These are phyloP conservation scores for Trachythela sp. DNA, from an alignment of 64 coral and sea anemone genomes.

Conservation along the genomic window DNA sequence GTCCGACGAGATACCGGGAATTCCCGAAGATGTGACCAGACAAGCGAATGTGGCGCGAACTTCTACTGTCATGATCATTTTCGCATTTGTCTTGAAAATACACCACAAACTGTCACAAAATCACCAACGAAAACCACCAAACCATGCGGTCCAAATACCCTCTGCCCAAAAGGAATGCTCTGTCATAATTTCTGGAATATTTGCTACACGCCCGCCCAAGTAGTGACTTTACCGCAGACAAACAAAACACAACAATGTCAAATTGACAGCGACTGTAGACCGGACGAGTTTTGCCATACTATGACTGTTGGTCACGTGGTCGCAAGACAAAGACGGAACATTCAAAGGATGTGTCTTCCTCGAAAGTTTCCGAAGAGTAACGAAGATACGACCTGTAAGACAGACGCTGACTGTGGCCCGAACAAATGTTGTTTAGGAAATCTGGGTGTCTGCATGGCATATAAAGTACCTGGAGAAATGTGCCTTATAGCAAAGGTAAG, in stretches of 20 bases:
- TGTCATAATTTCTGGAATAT: constrained; percentile 10
- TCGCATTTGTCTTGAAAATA: not conserved
- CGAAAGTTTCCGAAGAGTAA: not conserved
- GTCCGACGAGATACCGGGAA: not conserved
- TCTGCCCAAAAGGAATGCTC: not conserved
- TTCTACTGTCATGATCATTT: constrained; percentile 15
- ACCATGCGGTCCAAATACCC: not conserved
- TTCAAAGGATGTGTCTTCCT: not conserved
- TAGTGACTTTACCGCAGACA: not conserved
- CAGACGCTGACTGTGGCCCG: constrained; percentile 33
- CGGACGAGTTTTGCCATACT: constrained; percentile 43
- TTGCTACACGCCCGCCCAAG: not conserved
- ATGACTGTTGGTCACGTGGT: constrained; percentile 18
- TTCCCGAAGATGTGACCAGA: not conserved
- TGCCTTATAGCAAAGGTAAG: constrained; percentile 51
- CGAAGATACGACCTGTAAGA: not conserved
- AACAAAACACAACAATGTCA: constrained; percentile 30
- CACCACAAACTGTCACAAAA: not conserved
- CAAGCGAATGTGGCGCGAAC: not conserved
- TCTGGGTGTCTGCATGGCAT: constrained; percentile 40
- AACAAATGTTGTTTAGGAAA: constrained; percentile 44
- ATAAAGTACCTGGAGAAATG: constrained; percentile 32
- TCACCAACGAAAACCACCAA: not conserved
- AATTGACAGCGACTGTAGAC: constrained; percentile 51
- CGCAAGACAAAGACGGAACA: not conserved